Conservation (phyloP, 2,113 vertebrate species). For the Labeo rohita region DNA sequence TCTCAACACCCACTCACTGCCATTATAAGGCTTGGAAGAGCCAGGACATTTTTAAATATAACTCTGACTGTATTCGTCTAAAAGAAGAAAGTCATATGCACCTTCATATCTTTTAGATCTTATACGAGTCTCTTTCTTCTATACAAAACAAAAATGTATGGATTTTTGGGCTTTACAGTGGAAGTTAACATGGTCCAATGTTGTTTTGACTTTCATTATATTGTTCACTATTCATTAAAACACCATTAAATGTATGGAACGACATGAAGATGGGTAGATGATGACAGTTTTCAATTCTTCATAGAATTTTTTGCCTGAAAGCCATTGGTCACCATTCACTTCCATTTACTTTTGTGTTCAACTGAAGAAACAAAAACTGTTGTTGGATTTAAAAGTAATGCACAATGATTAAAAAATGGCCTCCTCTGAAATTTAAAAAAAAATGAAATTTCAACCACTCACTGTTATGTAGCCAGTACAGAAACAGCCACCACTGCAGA, state of each 20-base stretch:
- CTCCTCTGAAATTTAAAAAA: neutral
- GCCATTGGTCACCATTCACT: neutral
- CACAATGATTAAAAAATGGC: neutral
- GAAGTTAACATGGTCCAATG: neutral
- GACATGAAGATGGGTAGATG: neutral
- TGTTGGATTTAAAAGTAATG: neutral
- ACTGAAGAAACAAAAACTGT: neutral
- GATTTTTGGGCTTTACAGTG: too few species aligned
- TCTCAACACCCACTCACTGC: too few species aligned
- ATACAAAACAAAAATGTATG: too few species aligned
- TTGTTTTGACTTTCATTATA: neutral
- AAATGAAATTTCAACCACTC: neutral
- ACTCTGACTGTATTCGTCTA: too few species aligned
- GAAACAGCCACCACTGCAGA: conserved; percentile 24
- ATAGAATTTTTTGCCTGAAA: neutral
- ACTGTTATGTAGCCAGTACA: neutral
- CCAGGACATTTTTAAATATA: too few species aligned
- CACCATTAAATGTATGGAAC: neutral
- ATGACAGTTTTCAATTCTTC: neutral
- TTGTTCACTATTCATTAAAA: neutral
- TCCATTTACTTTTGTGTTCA: neutral
- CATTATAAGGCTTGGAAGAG: too few species aligned
- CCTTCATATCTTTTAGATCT: too few species aligned
- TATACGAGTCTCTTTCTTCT: too few species aligned
- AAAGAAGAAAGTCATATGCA: too few species aligned